Conservation (phyloP, 2,113 vertebrate genomes). For the Craseonycteris thonglongyai region DNA sequence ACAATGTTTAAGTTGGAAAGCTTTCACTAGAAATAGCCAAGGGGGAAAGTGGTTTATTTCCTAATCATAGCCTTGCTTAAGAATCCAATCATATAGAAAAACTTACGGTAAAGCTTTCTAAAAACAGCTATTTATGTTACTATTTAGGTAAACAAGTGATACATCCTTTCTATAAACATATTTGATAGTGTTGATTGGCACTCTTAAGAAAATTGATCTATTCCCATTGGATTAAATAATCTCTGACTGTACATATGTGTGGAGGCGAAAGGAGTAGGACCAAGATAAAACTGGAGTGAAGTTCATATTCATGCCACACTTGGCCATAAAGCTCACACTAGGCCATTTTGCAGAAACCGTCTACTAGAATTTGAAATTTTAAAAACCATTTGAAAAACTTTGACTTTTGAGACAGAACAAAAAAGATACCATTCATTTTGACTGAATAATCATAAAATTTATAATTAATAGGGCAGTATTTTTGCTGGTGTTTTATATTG, state of each 20-base stretch:
- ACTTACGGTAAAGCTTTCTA: neutral
- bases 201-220: slow-evolving; percentile 31
- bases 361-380: neutral
- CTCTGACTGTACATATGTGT: neutral
- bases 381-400: slow-evolving; percentile 14
- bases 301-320: neutral
- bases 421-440: slow-evolving; percentile 4
- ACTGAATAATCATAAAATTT: neutral
- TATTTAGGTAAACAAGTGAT: slow-evolving; percentile 26
- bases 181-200: neutral
- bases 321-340: neutral
- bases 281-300: neutral
- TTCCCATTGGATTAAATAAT: neutral
- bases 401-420: neutral
- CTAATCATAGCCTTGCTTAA: slow-evolving; percentile 45
- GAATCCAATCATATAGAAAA: slow-evolving; percentile 49
- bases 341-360: neutral
- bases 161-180: neutral
- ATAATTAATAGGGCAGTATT: neutral
- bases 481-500: slow-evolving; percentile 20
- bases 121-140: slow-evolving; percentile 32
- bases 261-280: neutral
- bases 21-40: slow-evolving; percentile 69
- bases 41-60: slow-evolving; percentile 66
- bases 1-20: slow-evolving; percentile 71